Base-by-base conservation (phyloP, 2,113 vertebrate genomes). In the Cardinalis cardinalis region DNA sequence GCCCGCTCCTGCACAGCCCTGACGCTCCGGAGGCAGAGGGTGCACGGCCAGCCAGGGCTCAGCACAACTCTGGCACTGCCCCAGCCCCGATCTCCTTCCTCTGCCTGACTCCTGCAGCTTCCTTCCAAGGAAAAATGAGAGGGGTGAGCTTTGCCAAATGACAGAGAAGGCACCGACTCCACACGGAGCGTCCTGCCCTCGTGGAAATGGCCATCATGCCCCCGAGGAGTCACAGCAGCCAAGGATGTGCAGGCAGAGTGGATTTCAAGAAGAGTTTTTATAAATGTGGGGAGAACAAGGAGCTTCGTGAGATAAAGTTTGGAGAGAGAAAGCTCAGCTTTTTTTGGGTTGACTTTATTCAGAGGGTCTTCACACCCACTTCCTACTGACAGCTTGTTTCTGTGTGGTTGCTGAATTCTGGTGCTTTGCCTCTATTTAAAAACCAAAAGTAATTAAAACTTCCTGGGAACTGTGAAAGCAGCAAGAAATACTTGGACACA, bases 371-470 rank as follows among this genome's bases (percentile, higher is more conserved):
- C 11, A 53, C 80, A 61, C 79, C 63, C 31, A 8, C 40, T 60
- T 92, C 79, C 72, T 95, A 92, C 72, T 69, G 78, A 77, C 36
- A 26, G 18, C 76, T 93, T 53, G 6, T 93, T 73, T 74, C 79
- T 92, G 77, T 88, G 65, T 83, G 96, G 90, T 56, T 74, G 53
- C 90, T 93, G 91, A 95, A 95, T 70, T 25, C 76, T 60, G 87
- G 51, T 87, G 66, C 41, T 96, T 90, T 18, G 4, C 48, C 40
- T 81, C 88, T 74, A 40, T 68, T 89, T 95, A 89, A 92, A 91
- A 94, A 56, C 34, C 49, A 23, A 77, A 78, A 88, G 84, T 52
- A 79, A 76, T 91, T 66, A 88, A 96, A 96, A 95, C 77, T 75
- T 31, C 78, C 59, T 96, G 87, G 81, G 87, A 95, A 91, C 79